Base-by-base conservation (phyloP, 2,113 vertebrate species). In the Amphiprion ocellaris region DNA sequence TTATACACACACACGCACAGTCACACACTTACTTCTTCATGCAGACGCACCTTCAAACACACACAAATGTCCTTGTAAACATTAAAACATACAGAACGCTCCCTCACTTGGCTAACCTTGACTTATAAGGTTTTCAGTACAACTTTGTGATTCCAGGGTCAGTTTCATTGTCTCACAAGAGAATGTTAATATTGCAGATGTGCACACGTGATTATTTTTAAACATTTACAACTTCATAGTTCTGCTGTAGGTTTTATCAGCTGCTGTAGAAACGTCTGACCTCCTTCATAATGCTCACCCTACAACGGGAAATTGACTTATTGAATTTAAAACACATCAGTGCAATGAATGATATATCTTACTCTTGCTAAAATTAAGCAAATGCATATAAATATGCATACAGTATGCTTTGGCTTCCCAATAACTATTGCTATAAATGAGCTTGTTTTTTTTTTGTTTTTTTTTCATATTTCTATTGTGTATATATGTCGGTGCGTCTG, bases 311-410 rank as follows among this genome's bases (percentile, higher is more conserved):
- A 64, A 58, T 75, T 60, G 30, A 44, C 16, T 61, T 17, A 63
- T 33, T 60, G 23, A 66, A 64, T 41, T 37, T 37, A 37, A 69
- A 82, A 67, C 49, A 33, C 30, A 44, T 12, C 37, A 21, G 67
- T 64, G 60, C 30, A 70, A 77, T 69, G 60, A 73, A 39, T 82
- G 46, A 66, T 75, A 69, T 24, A 16, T 77, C 15, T 67, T 75
- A 79, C 67, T 76, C 85, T 78, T 82, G 5, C 14, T n/a, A 47
- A 70, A 56, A 41, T 54, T 21, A 33, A 70, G 15, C n/a, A 62
- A 17, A 4, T n/a, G 9, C 10, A 47, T 59, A 49, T 63, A 47
- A 65, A 47, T 69, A 63, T 54, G 24, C 21, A 54, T 19, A 55
- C 28, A n/a, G 4, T 74, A 28, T 53, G 49, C 56, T 63, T 66